A percentile compares a stretch with the other conserved stretches of the same genome.
Conservation (phyloP, 2,113 vertebrate genomes). For the Ginglymostoma cirratum region DNA sequence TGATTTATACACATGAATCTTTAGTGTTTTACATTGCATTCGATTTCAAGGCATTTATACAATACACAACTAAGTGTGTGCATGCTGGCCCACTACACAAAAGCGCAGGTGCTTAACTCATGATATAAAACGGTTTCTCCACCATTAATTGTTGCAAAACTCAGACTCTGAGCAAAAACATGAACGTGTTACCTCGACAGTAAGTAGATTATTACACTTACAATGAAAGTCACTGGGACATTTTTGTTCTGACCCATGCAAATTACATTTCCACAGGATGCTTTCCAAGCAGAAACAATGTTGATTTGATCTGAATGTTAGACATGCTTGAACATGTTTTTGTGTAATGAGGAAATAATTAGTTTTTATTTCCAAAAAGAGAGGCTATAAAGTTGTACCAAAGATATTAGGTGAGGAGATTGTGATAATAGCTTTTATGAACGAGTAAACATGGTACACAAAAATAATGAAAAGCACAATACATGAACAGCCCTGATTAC, state of each 20-base stretch:
- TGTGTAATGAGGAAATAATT: conserved; percentile 13
- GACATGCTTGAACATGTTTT: conserved; percentile 9
- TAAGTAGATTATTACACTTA: background rate
- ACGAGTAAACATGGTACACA: background rate
- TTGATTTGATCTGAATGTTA: background rate
- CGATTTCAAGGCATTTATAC: background rate
- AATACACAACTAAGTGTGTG: background rate
- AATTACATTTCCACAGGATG: background rate
- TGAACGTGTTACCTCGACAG: no score
- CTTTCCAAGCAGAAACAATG: background rate
- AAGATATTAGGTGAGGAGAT: background rate
- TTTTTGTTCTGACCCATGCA: background rate
- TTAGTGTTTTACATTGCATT: background rate
- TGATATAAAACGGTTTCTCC: background rate
- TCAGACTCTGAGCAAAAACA: background rate
- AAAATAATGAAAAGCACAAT: background rate
- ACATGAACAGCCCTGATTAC: background rate
- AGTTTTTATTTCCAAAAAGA: background rate
- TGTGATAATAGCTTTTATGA: conserved; percentile 10
- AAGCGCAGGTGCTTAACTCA: background rate
- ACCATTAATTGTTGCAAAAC: background rate
- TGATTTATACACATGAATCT: background rate
- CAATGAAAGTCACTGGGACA: background rate
- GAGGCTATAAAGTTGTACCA: background rate
- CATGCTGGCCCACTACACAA: background rate